phyloP scores from a whole-genome alignment of 2,888 invertebrate genomes.

The Minunthozetes semirufus region DNA sequence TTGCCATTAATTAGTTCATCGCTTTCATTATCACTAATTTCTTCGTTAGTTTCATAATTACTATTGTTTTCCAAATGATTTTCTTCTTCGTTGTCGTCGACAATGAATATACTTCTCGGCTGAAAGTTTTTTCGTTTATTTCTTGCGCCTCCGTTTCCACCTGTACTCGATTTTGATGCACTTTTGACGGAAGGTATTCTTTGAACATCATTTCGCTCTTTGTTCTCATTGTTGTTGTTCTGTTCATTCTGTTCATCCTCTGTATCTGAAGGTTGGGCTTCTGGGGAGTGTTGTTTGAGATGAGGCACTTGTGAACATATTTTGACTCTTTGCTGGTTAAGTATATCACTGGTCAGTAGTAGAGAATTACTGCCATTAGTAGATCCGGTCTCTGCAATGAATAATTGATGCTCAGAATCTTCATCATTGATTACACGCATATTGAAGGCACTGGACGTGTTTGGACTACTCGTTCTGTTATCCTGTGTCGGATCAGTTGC shows the following conservation, averaged over 20 bases:
- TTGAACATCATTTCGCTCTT: neutral
- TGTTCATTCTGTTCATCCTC: neutral
- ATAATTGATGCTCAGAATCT: constrained; percentile 5
- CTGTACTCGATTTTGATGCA: neutral
- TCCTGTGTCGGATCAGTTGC: neutral
- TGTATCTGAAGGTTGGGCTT: neutral
- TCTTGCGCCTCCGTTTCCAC: constrained; percentile 44
- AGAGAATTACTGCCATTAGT: constrained; percentile 4
- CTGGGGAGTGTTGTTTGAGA: neutral
- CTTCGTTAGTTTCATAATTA: constrained; percentile 41
- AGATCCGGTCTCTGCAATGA: constrained; percentile 6
- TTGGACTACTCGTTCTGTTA: neutral
- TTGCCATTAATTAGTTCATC: constrained; percentile 32
- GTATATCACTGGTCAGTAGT: constrained; percentile 11
- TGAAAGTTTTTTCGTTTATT: constrained; percentile 72
- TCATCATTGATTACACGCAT: constrained; percentile 16
- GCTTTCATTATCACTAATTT: constrained; percentile 43
- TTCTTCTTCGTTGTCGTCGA: constrained; percentile 37
- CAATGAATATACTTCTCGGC: constrained; percentile 60
- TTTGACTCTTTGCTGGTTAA: neutral
- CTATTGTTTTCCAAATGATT: constrained; percentile 26
- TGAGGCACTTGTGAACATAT: constrained; percentile 16
- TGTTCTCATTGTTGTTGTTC: neutral
- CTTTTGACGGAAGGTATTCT: neutral
- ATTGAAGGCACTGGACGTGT: constrained; percentile 11